phyloP scores from a whole-genome alignment of 2,113 vertebrate genomes.

The Greenwoodochromis staneri region DNA sequence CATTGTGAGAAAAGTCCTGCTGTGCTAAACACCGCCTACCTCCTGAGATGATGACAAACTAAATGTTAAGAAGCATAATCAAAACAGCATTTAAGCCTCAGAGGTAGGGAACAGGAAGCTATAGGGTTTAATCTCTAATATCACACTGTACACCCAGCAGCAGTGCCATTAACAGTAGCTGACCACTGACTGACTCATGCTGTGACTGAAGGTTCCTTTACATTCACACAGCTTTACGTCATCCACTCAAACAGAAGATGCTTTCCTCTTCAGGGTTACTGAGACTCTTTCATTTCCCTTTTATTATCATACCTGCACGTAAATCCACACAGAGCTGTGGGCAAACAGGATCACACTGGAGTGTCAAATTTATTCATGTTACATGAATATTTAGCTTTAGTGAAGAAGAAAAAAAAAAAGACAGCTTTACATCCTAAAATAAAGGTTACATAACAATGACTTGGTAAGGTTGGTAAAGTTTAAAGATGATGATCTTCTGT shows the following conservation, averaged over 20 bases:
- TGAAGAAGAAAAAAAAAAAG: background rate
- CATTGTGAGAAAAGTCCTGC: background rate
- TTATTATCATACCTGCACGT: background rate
- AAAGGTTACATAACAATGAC: background rate
- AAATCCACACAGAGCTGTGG: background rate
- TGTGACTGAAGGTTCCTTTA: background rate
- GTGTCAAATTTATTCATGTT: background rate
- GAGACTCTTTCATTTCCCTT: background rate
- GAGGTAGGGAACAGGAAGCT: background rate
- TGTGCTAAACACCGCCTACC: background rate
- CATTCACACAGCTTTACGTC: background rate
- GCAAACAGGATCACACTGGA: background rate
- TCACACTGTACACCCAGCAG: background rate
- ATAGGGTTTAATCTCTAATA: background rate
- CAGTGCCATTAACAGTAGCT: background rate
- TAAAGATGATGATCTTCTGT: background rate
- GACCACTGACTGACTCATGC: background rate
- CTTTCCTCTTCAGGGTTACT: background rate
- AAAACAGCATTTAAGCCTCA: background rate
- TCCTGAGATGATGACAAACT: background rate
- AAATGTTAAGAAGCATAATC: background rate
- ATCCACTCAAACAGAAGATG: background rate
- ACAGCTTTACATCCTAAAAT: rapidly evolving
- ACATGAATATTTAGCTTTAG: background rate
- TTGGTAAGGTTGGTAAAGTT: background rate